Evolutionary conservation across 2,888 invertebrate genomes (phyloP), one percentile per base, ranked within the genome.

Genomic region (Polylopha cassiicola): DNA sequence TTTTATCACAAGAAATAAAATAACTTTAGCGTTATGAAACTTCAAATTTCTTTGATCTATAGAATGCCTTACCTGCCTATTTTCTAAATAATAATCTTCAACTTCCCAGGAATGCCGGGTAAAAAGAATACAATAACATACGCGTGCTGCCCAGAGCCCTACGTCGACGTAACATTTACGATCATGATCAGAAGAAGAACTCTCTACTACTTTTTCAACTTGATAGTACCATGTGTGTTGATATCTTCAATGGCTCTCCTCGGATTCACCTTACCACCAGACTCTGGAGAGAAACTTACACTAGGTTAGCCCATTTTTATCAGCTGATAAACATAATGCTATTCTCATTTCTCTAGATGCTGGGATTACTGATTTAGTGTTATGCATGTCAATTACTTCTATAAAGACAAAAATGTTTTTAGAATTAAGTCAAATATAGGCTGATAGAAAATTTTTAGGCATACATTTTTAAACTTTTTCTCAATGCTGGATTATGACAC

Each of bases 191-290:
- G 98, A 58, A 90, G 99, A 72, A 90, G 98, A 67, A 98, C 98
- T 31, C 89, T 99, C 65, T 99, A 98, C 89, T 99, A 99, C 88
- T 98, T 98, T 88, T 97, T 99, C 91, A 99, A 99, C 89, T 91
- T 99, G 82, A 98, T 99, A 82, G 97, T 99, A 69, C 99, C 99
- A 58, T 98, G 98, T 81, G 96, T 99, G 69, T 91, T 99, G 68
- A 99, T 99, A 77, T 97, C 98, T 50, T 97, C 98, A 58, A 98
- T 99, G 95, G 98, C 98, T 58, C 91, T 99, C 58, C 89, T 99
- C 65, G 97, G 98, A 56, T 99, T 99, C 88, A 97, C 98, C 53
- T 88, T 99, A 73, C 99, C 99, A 53, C 98, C 98, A 46, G 99
- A 99, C 76, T 96, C 97, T 30, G 97, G 97, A 62, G 97, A 98